A percentile compares a stretch with the other conserved stretches of the same genome.
Conservation (phyloP, 2,797 vertebrate genomes). For the Botia kubotai region DNA sequence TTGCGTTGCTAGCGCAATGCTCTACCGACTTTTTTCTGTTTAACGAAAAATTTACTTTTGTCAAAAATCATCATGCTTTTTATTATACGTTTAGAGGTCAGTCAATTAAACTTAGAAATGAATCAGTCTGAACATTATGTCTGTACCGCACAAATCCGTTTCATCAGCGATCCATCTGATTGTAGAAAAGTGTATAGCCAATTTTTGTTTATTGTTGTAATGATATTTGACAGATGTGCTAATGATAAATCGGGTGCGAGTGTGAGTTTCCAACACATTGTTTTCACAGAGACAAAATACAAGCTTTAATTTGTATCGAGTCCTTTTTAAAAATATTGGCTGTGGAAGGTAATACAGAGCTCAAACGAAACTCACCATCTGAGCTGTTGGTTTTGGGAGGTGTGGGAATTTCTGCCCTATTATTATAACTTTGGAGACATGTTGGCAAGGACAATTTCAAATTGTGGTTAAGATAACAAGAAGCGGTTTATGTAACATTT, state of each 20-base stretch:
- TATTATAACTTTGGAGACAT: conserved; percentile 16
- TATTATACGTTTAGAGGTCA: too few species aligned
- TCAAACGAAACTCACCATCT: conserved; percentile 8
- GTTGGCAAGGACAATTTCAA: conserved; percentile 11
- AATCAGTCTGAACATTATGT: too few species aligned
- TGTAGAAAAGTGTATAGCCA: too few species aligned
- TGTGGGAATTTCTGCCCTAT: conserved; percentile 12
- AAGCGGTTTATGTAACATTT: conserved; percentile 31
- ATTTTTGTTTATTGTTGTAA: too few species aligned
- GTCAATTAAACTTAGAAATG: too few species aligned
- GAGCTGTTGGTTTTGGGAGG: conserved; percentile 30
- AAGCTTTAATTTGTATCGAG: not conserved
- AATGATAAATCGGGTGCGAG: not conserved
- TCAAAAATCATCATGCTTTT: too few species aligned
- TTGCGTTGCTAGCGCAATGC: too few species aligned
- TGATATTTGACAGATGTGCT: too few species aligned
- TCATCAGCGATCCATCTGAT: too few species aligned
- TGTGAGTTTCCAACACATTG: not conserved
- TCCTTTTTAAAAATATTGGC: not conserved
- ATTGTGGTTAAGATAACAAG: conserved; percentile 19
- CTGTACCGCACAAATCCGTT: too few species aligned
- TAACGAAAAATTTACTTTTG: too few species aligned
- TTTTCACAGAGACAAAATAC: conserved; percentile 10
- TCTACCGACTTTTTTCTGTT: too few species aligned
- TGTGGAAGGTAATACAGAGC: conserved; percentile 4